Evolutionary conservation across 2,888 invertebrate genomes (phyloP).

Genomic region (Drosophila subsilvestris): DNA sequence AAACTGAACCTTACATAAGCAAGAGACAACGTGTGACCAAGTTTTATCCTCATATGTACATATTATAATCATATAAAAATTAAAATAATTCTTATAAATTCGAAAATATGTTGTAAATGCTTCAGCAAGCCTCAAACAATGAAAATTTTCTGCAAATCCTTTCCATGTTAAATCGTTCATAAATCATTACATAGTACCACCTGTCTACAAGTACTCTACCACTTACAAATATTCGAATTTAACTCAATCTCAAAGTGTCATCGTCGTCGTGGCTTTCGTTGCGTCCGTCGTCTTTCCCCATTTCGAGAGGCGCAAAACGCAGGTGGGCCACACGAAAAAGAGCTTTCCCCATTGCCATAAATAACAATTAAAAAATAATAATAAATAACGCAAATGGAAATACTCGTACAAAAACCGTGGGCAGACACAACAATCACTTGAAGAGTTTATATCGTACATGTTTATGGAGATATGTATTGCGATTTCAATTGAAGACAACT

Average conservation of each 20-base stretch:
- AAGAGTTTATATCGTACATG: slow-evolving; percentile 21
- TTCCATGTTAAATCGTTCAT: not conserved
- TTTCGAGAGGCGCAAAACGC: slow-evolving; percentile 22
- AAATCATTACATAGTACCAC: not conserved
- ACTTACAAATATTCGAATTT: slow-evolving; percentile 12
- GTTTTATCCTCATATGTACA: too few species aligned
- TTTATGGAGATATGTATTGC: slow-evolving; percentile 12
- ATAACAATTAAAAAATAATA: slow-evolving; percentile 39
- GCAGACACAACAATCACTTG: slow-evolving; percentile 31
- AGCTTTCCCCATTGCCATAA: slow-evolving; percentile 47
- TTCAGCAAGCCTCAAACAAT: not conserved
- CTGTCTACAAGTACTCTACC: not conserved
- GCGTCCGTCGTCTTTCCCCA: slow-evolving; percentile 19
- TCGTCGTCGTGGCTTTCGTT: slow-evolving; percentile 9
- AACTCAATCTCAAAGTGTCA: slow-evolving; percentile 28
- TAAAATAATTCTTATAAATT: not conserved
- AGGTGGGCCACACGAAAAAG: slow-evolving; percentile 31
- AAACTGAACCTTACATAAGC: too few species aligned
- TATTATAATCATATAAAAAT: too few species aligned
- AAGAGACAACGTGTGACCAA: too few species aligned
- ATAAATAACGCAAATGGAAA: slow-evolving; percentile 29
- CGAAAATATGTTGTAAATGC: too few species aligned
- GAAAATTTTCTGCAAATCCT: not conserved
- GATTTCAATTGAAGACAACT: slow-evolving; percentile 27
- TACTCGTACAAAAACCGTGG: slow-evolving; percentile 25